phyloP scores from a whole-genome alignment of 2,888 invertebrate species.

The Rhogogaster chlorosoma region DNA sequence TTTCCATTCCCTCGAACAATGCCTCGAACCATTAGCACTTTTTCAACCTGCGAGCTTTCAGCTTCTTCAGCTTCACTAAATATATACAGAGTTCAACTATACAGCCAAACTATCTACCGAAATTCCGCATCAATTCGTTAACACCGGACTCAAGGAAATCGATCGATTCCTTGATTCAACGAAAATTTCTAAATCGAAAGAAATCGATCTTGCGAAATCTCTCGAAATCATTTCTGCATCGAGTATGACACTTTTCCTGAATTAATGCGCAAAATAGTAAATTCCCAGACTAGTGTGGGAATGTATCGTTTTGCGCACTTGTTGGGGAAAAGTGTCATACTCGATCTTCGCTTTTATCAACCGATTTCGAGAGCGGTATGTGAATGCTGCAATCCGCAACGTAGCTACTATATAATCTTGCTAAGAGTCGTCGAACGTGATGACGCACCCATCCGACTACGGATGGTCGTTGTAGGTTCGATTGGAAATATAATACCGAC shows the following conservation, averaged over 20 bases:
- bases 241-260: too few species aligned
- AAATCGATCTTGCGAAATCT: too few species aligned
- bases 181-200: too few species aligned
- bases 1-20: conserved; percentile 26
- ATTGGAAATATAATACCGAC: conserved; percentile 50
- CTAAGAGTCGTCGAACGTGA: background rate
- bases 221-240: too few species aligned
- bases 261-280: too few species aligned
- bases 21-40: conserved; percentile 22
- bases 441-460: conserved; percentile 36
- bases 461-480: conserved; percentile 38
- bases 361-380: background rate
- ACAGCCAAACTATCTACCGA: background rate
- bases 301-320: too few species aligned
- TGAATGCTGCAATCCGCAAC: background rate
- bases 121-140: background rate
- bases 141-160: background rate
- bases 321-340: background rate
- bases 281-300: too few species aligned
- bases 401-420: background rate
- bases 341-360: background rate
- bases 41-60: background rate
- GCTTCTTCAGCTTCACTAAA: background rate
- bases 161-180: background rate
- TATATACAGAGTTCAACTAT: background rate